Evolutionary conservation across 1,140 invertebrate genomes (phyloP).

Genomic region (Chelonus insularis): DNA sequence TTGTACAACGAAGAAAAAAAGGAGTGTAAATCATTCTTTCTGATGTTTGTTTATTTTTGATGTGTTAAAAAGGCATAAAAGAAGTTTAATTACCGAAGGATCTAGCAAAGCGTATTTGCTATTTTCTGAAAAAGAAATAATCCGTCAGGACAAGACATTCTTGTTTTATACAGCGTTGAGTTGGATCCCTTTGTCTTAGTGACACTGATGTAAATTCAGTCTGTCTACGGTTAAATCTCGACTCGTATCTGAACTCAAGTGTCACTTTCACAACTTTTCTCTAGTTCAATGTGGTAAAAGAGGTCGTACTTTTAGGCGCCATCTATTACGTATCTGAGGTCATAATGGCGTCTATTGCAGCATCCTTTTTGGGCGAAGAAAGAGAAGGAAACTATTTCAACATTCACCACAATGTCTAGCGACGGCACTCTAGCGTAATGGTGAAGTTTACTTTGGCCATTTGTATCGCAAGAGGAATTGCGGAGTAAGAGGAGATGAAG

Average conservation of each 20-base stretch:
- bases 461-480: conserved; percentile 44
- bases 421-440: conserved; percentile 39
- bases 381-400: conserved; percentile 3
- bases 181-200: conserved; percentile 1
- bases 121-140: not conserved
- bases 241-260: not conserved
- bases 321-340: too few species aligned
- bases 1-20: too few species aligned
- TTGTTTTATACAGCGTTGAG: not conserved
- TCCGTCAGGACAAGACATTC: not conserved
- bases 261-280: conserved; percentile 6
- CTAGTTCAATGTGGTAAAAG: too few species aligned
- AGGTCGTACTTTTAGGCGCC: too few species aligned
- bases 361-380: not conserved
- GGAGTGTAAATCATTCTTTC: too few species aligned
- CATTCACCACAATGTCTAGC: conserved; percentile 13
- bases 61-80: too few species aligned
- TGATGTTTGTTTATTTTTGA: too few species aligned
- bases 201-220: conserved; percentile 3
- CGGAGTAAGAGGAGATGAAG: conserved; percentile 19
- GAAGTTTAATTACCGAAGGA: too few species aligned
- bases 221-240: conserved; percentile 10
- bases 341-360: too few species aligned
- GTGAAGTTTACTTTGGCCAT: conserved; percentile 57
- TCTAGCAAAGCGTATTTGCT: too few species aligned